Base-by-base conservation (phyloP, 2,888 invertebrate genomes). In the Zeuzera pyrina region DNA sequence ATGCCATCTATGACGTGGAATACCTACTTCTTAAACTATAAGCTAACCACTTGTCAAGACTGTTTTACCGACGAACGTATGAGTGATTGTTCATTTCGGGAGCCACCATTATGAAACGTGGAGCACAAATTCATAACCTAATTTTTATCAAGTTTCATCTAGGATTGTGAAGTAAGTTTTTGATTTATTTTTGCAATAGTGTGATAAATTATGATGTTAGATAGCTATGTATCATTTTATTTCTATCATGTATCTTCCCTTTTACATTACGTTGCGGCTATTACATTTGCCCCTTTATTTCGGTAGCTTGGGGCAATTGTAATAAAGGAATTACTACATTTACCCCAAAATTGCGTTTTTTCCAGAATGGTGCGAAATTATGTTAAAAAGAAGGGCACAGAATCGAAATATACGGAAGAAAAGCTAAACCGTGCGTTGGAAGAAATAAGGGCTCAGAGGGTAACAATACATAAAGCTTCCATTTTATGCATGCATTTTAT, bases 311-410 rank as follows among this genome's bases (percentile, higher is more conserved):
- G 30, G 30, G 30, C 11, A 31, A 10, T 23, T 24, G 24, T 23
- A 31, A 24, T 31, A 7, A 16, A 16, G 16, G 14, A 21, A 11
- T 31, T 31, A 31, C 24, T 15, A 23, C 24, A 30, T 13, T 30
- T 21, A 14, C 22, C 22, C 23, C 22, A 15, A n/a, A 7, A n/a
- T n/a, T n/a, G n/a, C n/a, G 7, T 23, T 23, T 31, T 25, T 31
- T 31, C 16, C 26, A 10, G 16, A 19, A 31, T 25, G 31, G 31
- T 31, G 25, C 25, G 31, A 26, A 31, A 31, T 31, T 31, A 31
- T 15, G 25, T 31, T 23, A 31, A 31, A 25, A 31, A 31, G 13
- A 31, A 31, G 13, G 16, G 16, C 5, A 8, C 31, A 7, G 16
- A 25, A 24, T 12, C 25, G 6, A 31, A 25, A 31, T 31, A 31